phyloP scores from a whole-genome alignment of 2,797 vertebrate species.

The Megalops cyprinoides region DNA sequence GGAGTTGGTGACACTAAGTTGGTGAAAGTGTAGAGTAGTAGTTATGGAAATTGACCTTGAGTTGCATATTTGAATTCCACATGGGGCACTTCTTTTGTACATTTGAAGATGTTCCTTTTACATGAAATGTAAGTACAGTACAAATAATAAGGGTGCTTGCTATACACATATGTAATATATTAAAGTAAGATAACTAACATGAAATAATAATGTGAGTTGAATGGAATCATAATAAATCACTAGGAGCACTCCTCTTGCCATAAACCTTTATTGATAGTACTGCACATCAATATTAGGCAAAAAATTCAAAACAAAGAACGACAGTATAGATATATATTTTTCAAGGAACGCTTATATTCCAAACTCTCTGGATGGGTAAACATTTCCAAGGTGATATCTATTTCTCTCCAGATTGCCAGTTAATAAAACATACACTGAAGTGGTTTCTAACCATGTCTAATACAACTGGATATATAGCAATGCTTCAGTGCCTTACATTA shows the following conservation, averaged over 20 bases:
- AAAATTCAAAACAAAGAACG: slow-evolving; percentile 14
- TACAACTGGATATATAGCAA: not conserved
- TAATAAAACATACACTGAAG: slow-evolving; percentile 27
- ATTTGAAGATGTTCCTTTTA: not conserved
- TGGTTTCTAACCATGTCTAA: slow-evolving; percentile 26
- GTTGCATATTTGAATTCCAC: not conserved
- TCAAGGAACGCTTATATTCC: not conserved
- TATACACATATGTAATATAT: not conserved
- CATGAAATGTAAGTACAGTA: not conserved
- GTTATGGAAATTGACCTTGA: not conserved
- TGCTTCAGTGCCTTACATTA: not conserved
- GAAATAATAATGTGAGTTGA: not conserved
- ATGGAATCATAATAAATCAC: not conserved
- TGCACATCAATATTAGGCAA: slow-evolving; percentile 40
- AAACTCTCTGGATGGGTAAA: not conserved
- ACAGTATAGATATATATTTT: slow-evolving; percentile 42
- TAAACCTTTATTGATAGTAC: slow-evolving; percentile 62
- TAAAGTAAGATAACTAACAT: not conserved
- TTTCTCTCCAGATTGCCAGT: slow-evolving; percentile 34
- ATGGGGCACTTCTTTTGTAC: too few species aligned
- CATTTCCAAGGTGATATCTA: slow-evolving; percentile 6
- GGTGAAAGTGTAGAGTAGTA: not conserved
- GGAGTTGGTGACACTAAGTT: not conserved
- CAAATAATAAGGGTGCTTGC: not conserved
- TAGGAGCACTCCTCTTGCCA: not conserved